A percentile compares a stretch with the other conserved stretches of the same genome.
Evolutionary conservation across 2,797 vertebrate genomes (phyloP).

Genomic region (Lemur catta): DNA sequence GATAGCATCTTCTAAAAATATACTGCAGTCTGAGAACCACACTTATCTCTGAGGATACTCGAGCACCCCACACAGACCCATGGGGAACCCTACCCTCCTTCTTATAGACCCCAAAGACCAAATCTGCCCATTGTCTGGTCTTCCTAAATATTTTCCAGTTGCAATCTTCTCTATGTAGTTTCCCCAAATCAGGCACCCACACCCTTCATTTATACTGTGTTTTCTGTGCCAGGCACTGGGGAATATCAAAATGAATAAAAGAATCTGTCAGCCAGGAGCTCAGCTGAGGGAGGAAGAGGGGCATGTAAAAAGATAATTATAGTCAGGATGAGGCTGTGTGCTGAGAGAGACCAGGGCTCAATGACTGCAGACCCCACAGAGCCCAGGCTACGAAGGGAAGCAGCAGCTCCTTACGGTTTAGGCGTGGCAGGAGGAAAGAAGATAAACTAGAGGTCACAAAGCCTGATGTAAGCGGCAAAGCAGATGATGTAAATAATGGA

Average conservation of each 20-base stretch:
- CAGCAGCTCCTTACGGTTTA: neutral
- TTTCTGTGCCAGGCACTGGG: neutral
- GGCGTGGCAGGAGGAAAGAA: neutral
- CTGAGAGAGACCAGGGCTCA: neutral
- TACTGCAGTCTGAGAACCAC: neutral
- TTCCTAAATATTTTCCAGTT: neutral
- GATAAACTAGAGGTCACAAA: neutral
- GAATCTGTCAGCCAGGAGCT: neutral
- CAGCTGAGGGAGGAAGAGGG: fast-evolving
- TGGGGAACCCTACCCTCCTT: neutral
- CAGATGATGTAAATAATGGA: neutral
- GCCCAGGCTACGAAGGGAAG: neutral
- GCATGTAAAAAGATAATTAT: neutral
- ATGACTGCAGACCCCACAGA: neutral
- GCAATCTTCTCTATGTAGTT: neutral
- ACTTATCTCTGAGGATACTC: neutral
- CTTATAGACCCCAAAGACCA: neutral
- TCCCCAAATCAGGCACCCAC: neutral
- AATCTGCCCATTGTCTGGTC: neutral
- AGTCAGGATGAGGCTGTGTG: neutral
- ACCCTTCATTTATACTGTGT: neutral
- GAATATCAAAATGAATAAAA: neutral
- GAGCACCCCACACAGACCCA: neutral
- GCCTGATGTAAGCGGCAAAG: neutral
- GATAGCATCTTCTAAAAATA: neutral